Evolutionary conservation across 2,797 vertebrate genomes (phyloP), one percentile per base, ranked within the genome.

Genomic region (Novumbra hubbsi): DNA sequence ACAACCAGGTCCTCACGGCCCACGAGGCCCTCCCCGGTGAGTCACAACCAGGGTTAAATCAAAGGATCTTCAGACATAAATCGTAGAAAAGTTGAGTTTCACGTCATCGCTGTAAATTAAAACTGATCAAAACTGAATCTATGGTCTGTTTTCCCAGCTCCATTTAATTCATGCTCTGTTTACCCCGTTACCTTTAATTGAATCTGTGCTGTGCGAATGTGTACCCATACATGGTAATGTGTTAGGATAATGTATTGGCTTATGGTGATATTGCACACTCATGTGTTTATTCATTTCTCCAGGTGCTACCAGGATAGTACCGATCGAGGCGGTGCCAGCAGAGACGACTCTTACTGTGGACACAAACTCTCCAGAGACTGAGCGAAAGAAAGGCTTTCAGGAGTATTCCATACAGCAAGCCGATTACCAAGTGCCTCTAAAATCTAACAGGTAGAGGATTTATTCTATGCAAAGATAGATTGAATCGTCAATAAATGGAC

Each of bases 401-500:
- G 62, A 64, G 2, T 64, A 64, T 30, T 11, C 62, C 62, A 64
- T 64, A 28, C 62, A 64, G 15, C 62, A 64, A 30, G 27, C 62
- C 15, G 27, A 27, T 17, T 64, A 64, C 15, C 24, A 64, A 30
- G 62, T 30, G 4, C 62, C 62, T 5, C 24, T 64, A 17, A 64
- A 64, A 15, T 64, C 62, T 0, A 64, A 12, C 68, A 81, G 62
- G 57, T 71, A 49, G 17, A 72, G 50, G 41, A 12, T 45, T 11
- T 1, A 12, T 45, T 45, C 41, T 45, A 21, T n/a, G 2, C n/a
- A n/a, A n/a, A 11, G n/a, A 6, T n/a, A 6, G n/a, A n/a, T 0
- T 21, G 52, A 57, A 57, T 2, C 19, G 12, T 7, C 19, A 52
- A 52, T 52, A 52, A 19, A 52, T 52, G 16, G 16, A 19, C 3